These are phyloP conservation scores for Yponomeuta sedellus DNA, from an alignment of 2,888 invertebrate genomes.

Conservation along the genomic window DNA sequence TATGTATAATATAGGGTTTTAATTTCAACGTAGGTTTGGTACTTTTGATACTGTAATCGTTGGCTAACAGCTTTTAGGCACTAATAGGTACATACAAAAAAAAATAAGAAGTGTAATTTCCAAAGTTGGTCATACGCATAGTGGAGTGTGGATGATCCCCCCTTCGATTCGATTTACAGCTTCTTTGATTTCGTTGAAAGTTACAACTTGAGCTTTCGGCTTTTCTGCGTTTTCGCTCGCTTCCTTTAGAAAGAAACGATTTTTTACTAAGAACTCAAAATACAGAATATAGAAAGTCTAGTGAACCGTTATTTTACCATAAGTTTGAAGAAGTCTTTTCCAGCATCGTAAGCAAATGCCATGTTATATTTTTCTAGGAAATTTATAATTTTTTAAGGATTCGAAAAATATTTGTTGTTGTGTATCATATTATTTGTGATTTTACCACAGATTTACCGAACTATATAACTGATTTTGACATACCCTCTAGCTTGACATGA, in stretches of 20 bases:
- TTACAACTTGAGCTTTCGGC: slow-evolving; percentile 28
- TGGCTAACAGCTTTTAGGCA: too few species aligned
- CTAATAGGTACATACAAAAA: neutral
- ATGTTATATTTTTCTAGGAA: neutral
- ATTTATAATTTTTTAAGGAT: neutral
- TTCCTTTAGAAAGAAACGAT: neutral
- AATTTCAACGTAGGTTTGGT: too few species aligned
- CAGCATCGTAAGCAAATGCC: slow-evolving; percentile 2
- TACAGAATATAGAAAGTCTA: slow-evolving; percentile 8
- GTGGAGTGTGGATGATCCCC: slow-evolving; percentile 63
- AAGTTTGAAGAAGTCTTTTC: neutral
- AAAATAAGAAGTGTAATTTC: too few species aligned
- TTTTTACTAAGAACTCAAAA: neutral
- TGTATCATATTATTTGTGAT: neutral
- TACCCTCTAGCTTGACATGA: too few species aligned
- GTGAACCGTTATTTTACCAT: neutral
- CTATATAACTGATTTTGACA: neutral
- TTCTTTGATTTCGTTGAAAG: slow-evolving; percentile 58
- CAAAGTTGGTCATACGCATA: slow-evolving; percentile 43
- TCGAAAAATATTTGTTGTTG: neutral
- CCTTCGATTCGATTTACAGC: slow-evolving; percentile 59
- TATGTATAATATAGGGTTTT: too few species aligned
- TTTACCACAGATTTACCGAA: too few species aligned
- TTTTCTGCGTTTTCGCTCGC: slow-evolving; percentile 1
- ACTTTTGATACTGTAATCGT: too few species aligned